A percentile compares a stretch with the other conserved stretches of the same genome.
phyloP scores from a whole-genome alignment of 2,113 vertebrate genomes.

The Chauna torquata region DNA sequence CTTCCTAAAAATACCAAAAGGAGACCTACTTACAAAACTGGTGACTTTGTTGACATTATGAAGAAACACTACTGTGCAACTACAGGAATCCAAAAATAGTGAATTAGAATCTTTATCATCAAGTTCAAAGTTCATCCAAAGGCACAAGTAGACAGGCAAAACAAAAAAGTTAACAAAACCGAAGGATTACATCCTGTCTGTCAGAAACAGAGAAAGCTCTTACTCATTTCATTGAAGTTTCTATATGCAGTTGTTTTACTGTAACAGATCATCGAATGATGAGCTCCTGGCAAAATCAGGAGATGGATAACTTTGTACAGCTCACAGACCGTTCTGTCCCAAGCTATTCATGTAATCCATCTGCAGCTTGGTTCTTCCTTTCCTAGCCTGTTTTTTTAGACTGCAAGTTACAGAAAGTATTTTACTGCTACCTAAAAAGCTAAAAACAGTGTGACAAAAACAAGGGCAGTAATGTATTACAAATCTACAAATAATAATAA shows the following conservation, averaged over 20 bases:
- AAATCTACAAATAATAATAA: not conserved
- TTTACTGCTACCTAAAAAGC: not conserved
- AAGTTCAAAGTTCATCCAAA: not conserved
- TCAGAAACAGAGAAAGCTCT: not conserved
- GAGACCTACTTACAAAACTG: slow-evolving; percentile 12
- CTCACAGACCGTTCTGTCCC: not conserved
- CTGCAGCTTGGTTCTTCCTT: not conserved
- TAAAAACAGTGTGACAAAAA: fast-evolving
- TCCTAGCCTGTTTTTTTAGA: not conserved
- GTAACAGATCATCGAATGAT: not conserved
- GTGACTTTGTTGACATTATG: not conserved
- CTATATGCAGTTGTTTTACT: fast-evolving
- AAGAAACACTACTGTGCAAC: not conserved
- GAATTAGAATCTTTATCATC: not conserved
- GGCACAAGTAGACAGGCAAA: not conserved
- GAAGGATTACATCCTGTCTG: not conserved
- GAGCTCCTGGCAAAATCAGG: not conserved
- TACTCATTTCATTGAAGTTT: not conserved
- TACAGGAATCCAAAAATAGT: not conserved
- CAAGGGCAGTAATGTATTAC: not conserved
- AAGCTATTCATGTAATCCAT: not conserved
- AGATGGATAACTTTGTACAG: not conserved
- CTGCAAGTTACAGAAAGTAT: not conserved
- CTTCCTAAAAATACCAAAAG: slow-evolving; percentile 26
- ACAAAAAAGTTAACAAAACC: fast-evolving